Evolutionary conservation across 2,888 invertebrate genomes (phyloP), one percentile per base, ranked within the genome.

Genomic region (Diloba caeruleocephala): DNA sequence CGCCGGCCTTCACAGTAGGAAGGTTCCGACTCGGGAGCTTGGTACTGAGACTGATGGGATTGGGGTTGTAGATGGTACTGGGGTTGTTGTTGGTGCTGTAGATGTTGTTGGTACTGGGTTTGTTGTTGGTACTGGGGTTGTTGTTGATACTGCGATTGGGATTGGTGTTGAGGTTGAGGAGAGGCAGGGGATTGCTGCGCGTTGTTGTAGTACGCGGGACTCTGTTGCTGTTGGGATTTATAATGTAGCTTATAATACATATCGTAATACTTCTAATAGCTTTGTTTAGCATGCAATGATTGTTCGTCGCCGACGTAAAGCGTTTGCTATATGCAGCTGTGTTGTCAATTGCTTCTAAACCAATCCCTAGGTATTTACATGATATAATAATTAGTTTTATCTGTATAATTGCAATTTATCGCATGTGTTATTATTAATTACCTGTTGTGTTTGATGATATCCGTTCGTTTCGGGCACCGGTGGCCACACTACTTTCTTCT

Each of bases 401-500:
- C n/a, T 44, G 8, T 41, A 29, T 42, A 23, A 21, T 32, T 13
- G 10, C 13, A 13, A 42, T 42, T 42, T 17, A 33, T 17, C 29
- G 32, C 8, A 36, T 34, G 17, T 41, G 10, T 34, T 37, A 29
- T 43, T n/a, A n/a, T n/a, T n/a, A n/a, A n/a, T n/a, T 94, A 96
- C 96, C 95, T 96, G 95, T 84, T 94, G 94, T 74, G 92, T 69
- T 78, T 95, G 94, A 71, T 95, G 94, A 74, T 94, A 91, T 51
- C 94, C 94, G 88, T 95, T 94, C 67, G 95, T 95, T 85, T 96
- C 95, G 68, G 95, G 96, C 84, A 96, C 95, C 71, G 97, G 97
- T 68, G 97, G 97, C 97, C 97, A 97, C 89, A 97, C 96, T 80
- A 97, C 97, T 92, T 97, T 95, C 94, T 97, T 97, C 78, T 96